Evolutionary conservation across 2,888 invertebrate genomes (phyloP), one percentile per base, ranked within the genome.

Genomic region (Macrophya alboannulata): DNA sequence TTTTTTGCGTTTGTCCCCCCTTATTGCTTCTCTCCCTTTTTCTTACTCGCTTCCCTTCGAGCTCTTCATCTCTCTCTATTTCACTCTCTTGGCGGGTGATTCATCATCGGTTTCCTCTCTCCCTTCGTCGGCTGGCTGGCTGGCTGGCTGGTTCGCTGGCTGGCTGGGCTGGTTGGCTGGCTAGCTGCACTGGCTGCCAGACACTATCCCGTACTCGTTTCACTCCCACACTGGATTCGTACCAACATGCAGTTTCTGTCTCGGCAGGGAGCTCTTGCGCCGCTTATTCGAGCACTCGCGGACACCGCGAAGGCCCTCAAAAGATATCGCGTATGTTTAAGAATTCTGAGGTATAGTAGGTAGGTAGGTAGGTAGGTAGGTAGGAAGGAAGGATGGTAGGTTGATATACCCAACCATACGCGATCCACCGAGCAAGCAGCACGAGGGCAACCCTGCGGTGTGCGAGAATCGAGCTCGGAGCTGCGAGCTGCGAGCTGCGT

Each of bases 41-140:
- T 62, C 84, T 76, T 15, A 25, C 55, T 62, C 82, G 59, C 86
- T 88, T 85, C 87, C 89, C 88, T 86, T 87, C 88, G 87, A 40
- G 87, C 87, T 87, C 87, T 88, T 86, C 86, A 85, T 88, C 88
- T 87, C 87, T 87, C 86, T 83, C 87, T 86, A 88, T 86, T 87
- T 85, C 86, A 84, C 83, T 83, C 87, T 89, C 88, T 87, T 89
- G 88, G 86, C 88, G 88, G 89, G 90, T 90, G 90, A 92, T 92
- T 91, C 91, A 92, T 92, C 92, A 92, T 92, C 91, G 88, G 90
- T 89, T 89, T 91, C 89, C 85, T 87, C 88, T 88, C 90, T 90
- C 87, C 85, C 87, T 88, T 88, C 88, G 84, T 87, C 82, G 86
- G 85, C 84, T 74, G 85, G 84, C 84, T 86, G 87, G 86, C 87